Base-by-base conservation (phyloP, 2,797 vertebrate genomes). In the Myotis planiceps region DNA sequence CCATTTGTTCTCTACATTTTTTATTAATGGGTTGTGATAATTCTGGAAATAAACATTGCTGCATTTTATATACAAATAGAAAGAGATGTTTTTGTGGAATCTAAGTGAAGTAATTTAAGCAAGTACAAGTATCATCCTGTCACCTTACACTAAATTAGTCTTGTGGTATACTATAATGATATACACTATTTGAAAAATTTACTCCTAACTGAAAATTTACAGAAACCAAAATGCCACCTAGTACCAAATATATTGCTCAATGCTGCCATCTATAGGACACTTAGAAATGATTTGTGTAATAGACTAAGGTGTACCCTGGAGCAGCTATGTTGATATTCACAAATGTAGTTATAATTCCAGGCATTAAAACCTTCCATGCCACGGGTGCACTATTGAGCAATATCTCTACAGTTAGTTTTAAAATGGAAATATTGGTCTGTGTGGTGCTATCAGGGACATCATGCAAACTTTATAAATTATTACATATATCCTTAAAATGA, bases 241-340 rank as follows among this genome's bases (percentile, higher is more conserved):
- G 29, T 16, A 91, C 15, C 0, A 42, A 94, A 95, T 93, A 94
- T 88, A 1, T 97, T 98, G 96, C 98, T 98, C 98, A 98, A 98
- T 98, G 98, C 98, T 98, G 98, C 99, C 99, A 98, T 97, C 99
- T 99, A 60, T 98, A 96, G 98, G 98, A 25, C 69, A 87, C 32
- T 49, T 42, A 69, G 1, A 63, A 32, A 37, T 58, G 14, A 55
- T n/a, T 69, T 85, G 32, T 32, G 16, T 69, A 76, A 37, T 25
- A 85, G 25, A 13, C 27, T 18, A 60, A 51, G 60, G 65, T 23
- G 49, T 29, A 3, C 15, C 29, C 1, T 92, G 32, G 1, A 29
- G 72, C 3, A 76, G 23, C 27, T 69, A 66, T 72, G 42, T 47
- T 78, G 88, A 42, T 63, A 82, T 34, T 92, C 90, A 90, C 60